These are phyloP conservation scores for Pangasius djambal DNA, from an alignment of 2,797 vertebrate species.

Conservation along the genomic window DNA sequence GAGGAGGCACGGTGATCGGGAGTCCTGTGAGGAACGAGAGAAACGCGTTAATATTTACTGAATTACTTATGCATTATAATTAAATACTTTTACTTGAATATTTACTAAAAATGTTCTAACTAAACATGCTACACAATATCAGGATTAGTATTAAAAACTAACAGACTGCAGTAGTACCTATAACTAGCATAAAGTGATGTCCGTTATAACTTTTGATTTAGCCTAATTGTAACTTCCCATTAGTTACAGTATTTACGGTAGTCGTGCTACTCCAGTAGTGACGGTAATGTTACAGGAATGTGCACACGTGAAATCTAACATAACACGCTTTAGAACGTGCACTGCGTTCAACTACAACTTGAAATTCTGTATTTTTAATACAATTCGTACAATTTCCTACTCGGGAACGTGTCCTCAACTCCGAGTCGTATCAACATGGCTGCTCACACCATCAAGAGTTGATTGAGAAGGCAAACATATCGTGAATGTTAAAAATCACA, in stretches of 20 bases:
- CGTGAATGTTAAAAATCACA: neutral
- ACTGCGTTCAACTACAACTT: no score
- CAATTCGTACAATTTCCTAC: neutral
- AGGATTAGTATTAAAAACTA: neutral
- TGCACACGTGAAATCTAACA: no score
- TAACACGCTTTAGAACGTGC: no score
- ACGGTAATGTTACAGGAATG: no score
- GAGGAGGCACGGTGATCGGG: constrained; percentile 78
- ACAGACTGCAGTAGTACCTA: neutral
- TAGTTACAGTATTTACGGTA: neutral
- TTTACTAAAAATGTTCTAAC: neutral
- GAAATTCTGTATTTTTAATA: no score
- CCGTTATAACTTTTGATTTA: neutral
- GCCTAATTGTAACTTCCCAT: neutral
- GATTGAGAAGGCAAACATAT: no score
- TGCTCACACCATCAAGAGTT: no score
- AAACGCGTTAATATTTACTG: neutral
- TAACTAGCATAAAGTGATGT: neutral
- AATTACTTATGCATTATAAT: neutral
- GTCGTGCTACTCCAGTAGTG: neutral
- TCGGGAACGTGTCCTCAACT: no score
- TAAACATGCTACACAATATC: neutral
- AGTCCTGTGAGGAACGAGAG: constrained; percentile 63
- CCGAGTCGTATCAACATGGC: no score
- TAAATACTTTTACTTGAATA: neutral